A percentile compares a stretch with the other conserved stretches of the same genome.
Evolutionary conservation across 2,113 vertebrate genomes (phyloP).

Genomic region (Proterorhinus semilunaris): DNA sequence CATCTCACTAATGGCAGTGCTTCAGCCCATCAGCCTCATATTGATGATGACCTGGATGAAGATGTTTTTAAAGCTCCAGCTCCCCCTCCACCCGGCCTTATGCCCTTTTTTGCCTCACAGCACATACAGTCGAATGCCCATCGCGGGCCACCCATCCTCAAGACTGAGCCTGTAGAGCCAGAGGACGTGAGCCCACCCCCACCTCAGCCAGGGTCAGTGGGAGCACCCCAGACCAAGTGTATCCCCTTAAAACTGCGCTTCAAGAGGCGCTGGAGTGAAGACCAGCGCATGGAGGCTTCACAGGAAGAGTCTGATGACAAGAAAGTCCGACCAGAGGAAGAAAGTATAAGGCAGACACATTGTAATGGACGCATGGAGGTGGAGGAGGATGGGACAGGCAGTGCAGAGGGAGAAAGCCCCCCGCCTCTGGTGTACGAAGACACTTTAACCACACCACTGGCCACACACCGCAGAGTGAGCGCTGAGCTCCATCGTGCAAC

Average conservation of each 20-base stretch:
- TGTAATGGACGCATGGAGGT: conserved; percentile 61
- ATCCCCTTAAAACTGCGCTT: conserved; percentile 91
- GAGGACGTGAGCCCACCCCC: conserved; percentile 57
- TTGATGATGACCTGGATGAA: conserved; percentile 83
- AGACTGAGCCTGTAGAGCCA: conserved; percentile 68
- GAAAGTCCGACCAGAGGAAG: conserved; percentile 78
- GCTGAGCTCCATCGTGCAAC: conserved; percentile 87
- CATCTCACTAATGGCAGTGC: conserved; percentile 52
- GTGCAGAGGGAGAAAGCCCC: conserved; percentile 64
- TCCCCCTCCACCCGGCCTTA: conserved; percentile 68
- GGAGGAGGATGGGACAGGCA: conserved; percentile 62
- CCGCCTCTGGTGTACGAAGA: conserved; percentile 56
- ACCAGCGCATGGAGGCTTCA: conserved; percentile 86
- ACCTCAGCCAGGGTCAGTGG: conserved; percentile 32
- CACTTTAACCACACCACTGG: conserved; percentile 52
- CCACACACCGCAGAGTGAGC: conserved; percentile 72
- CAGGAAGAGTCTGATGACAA: conserved; percentile 79
- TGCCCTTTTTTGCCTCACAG: conserved; percentile 57
- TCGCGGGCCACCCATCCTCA: conserved; percentile 51
- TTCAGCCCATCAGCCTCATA: conserved; percentile 38
- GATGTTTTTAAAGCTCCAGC: conserved; percentile 91
- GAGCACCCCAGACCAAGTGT: conserved; percentile 72
- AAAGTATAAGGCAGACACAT: conserved; percentile 53
- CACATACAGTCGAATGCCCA: conserved; percentile 39
- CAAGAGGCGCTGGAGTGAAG: conserved; percentile 91